Conservation (phyloP, 2,888 invertebrate genomes). For the Alloplasta piceator region DNA sequence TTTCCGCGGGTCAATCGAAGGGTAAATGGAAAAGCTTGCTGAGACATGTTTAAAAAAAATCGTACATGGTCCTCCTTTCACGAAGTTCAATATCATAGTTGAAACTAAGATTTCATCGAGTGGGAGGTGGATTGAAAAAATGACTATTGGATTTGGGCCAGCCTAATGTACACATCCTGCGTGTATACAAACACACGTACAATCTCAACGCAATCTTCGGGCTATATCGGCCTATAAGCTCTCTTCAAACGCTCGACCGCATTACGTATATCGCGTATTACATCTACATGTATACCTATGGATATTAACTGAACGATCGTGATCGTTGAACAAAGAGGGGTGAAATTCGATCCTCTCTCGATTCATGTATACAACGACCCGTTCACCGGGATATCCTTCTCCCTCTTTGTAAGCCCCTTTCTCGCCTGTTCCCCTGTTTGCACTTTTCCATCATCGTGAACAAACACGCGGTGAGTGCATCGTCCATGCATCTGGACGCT, state of each 20-base stretch:
- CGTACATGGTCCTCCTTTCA: too few relatives aligned
- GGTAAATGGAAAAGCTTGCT: too few relatives aligned
- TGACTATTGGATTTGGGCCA: too few relatives aligned
- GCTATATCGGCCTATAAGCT: constrained; percentile 29
- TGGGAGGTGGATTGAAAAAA: too few relatives aligned
- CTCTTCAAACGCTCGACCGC: constrained; percentile 49
- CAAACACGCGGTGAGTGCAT: constrained; percentile 60
- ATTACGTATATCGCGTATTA: constrained; percentile 17
- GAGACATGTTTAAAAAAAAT: too few relatives aligned
- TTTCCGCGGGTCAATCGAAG: too few relatives aligned
- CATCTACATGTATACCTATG: background rate
- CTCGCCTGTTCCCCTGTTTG: constrained; percentile 59
- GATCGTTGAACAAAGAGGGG: constrained; percentile 55
- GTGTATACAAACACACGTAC: constrained; percentile 43
- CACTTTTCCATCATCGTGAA: constrained; percentile 65
- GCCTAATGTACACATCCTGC: too few relatives aligned
- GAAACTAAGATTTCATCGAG: too few relatives aligned
- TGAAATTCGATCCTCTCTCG: constrained; percentile 59
- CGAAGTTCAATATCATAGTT: too few relatives aligned
- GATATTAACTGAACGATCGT: constrained; percentile 34
- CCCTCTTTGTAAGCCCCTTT: constrained; percentile 23
- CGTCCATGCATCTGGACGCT: constrained; percentile 64
- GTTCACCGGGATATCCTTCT: constrained; percentile 1
- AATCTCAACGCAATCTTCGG: constrained; percentile 46
- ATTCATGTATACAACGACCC: constrained; percentile 49